Evolutionary conservation across 1,140 invertebrate genomes (phyloP), one percentile per base, ranked within the genome.

Genomic region (Zaprionus nigranus): DNA sequence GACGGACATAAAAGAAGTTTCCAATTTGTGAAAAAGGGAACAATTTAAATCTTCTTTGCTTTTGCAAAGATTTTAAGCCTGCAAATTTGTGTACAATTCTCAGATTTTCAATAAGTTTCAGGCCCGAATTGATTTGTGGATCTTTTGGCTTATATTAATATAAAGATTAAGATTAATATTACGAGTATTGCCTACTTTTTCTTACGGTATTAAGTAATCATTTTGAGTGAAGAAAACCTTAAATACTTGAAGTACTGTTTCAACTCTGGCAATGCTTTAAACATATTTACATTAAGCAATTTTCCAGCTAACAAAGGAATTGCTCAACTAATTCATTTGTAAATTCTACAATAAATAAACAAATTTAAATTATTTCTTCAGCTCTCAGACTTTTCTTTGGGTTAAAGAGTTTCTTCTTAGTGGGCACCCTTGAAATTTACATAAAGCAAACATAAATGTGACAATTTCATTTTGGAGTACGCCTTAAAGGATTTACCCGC

Each of bases 371-470:
- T 15, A 38, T 38, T 46, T 9, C n/a, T 46, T 46, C 17, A 34
- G 30, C 17, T 17, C 9, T 46, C 40, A 7, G 15, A 15, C 15
- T 43, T 40, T 40, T 40, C 13, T 5, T 2, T 13, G 15, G 34
- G 12, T 46, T 46, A 17, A 46, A 46, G 40, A 46, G n/a, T n/a
- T n/a, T 46, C 7, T 20, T 46, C 36, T 38, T 15, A 15, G n/a
- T 3, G 40, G 17, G 12, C 20, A 22, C 20, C 11, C 46, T 24
- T 24, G 20, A 57, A 75, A 90, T 90, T 90, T 90, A 78, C 85
- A 90, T 90, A 90, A 90, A 85, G 79, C 79, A 90, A 82, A 90
- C 85, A 90, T 90, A 90, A 90, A 90, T 90, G 85, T 81, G 86
- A 90, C 85, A 90, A 90, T 90, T 85, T 75, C 79, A 82, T 78